A percentile compares a stretch with the other conserved stretches of the same genome.
These are phyloP conservation scores for Apostichopus japonicus DNA, from an alignment of 35 echinoderm and acorn worm species.

Conservation along the genomic window DNA sequence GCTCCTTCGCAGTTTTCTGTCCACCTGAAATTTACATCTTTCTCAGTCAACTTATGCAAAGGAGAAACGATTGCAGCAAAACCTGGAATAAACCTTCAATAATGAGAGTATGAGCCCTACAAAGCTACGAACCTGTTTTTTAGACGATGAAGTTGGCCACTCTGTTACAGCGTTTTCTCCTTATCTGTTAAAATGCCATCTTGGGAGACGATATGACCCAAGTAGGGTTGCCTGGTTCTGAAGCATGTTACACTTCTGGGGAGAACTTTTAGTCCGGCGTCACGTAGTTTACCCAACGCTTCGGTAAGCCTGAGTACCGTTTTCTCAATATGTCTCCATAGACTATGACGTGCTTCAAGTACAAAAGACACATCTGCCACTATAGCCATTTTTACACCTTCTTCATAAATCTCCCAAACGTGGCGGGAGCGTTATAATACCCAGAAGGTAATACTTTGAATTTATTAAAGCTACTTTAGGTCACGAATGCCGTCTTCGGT, in stretches of 20 bases:
- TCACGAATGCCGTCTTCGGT: constrained; percentile 65
- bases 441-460: constrained; percentile 70
- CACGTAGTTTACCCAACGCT: neutral
- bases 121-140: neutral
- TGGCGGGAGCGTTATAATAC: constrained; percentile 61
- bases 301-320: neutral
- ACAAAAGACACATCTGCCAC: constrained; percentile 55
- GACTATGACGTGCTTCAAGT: constrained; percentile 54
- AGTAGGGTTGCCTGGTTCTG: neutral
- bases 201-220: neutral
- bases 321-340: constrained; percentile 32
- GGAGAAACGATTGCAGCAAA: neutral
- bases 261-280: neutral
- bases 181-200: neutral
- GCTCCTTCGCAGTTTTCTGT: neutral
- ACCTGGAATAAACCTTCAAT: neutral
- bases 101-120: neutral
- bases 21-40: neutral
- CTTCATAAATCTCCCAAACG: constrained; percentile 71
- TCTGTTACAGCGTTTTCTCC: neutral
- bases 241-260: neutral
- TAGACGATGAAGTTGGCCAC: neutral
- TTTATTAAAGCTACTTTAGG: constrained; percentile 20
- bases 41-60: neutral
- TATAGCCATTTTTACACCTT: constrained; percentile 41